Evolutionary conservation across 2,888 invertebrate species (phyloP), one percentile per base, ranked within the genome.

Genomic region (Pasiphila rectangulata): DNA sequence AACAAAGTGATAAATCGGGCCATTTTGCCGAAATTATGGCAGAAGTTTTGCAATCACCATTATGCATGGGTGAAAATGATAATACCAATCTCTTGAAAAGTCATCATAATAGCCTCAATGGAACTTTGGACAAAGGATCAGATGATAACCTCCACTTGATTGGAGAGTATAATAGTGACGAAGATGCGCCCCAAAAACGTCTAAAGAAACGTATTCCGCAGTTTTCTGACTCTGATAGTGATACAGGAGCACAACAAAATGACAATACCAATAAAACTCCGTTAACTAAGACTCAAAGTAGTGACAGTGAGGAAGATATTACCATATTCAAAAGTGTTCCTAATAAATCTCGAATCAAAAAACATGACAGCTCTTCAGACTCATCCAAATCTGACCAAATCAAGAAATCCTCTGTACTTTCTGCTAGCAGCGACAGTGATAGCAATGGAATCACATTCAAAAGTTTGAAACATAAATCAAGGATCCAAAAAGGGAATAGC

Each of bases 211-310:
- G 70, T 34, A 12, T 72, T 0, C 67, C 68, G 29, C 51, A 57
- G 3, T 71, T 83, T 55, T 69, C 75, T 10, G 77, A 80, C 19
- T 79, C 79, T 50, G 79, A 77, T 15, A 76, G 65, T 56, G 82
- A 79, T 7, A 56, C 35, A n/a, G 44, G 48, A 10, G 29, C 6
- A 32, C 15, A n/a, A 30, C 12, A 7, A 35, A 35, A 17, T 5
- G 4, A 32, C 38, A 9, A 15, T 10, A 2, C n/a, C 9, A 16
- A 1, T 19, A 16, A 21, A 6, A 10, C 1, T n/a, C 15, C 23
- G n/a, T n/a, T n/a, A n/a, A n/a, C 15, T 6, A 10, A 6, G n/a
- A 10, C 7, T 37, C 16, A 36, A 32, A 16, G 36, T 25, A 36
- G 25, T 10, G 69, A 72, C 9, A 60, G 59, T 36, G 58, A 60